Evolutionary conservation across 2,888 invertebrate species (phyloP).

Genomic region (Macrophya alboannulata): DNA sequence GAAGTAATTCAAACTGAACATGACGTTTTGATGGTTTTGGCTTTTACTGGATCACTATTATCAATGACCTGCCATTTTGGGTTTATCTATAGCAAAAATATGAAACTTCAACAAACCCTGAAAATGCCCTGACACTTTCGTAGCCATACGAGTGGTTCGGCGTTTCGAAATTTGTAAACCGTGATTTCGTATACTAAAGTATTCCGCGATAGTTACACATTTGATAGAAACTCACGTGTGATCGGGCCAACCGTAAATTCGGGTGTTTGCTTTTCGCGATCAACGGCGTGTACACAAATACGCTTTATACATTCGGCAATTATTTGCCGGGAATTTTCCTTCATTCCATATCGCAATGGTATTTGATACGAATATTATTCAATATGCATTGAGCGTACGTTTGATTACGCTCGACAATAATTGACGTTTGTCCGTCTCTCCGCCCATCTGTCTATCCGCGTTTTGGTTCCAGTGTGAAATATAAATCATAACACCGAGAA

Average conservation of each 20-base stretch:
- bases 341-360: conserved; percentile 60
- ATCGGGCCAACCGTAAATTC: neutral
- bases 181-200: conserved; percentile 6
- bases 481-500: conserved; percentile 43
- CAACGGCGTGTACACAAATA: conserved; percentile 72
- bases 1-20: neutral
- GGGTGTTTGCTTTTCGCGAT: conserved; percentile 64
- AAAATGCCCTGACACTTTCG: neutral
- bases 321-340: conserved; percentile 63
- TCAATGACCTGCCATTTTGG: neutral
- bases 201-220: neutral
- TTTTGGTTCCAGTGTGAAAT: conserved; percentile 48
- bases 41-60: neutral
- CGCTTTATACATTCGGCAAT: conserved; percentile 73
- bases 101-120: neutral
- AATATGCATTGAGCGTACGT: conserved; percentile 69
- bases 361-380: conserved; percentile 71
- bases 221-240: conserved; percentile 9
- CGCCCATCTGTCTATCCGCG: conserved; percentile 20
- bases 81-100: neutral
- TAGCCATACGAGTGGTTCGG: neutral
- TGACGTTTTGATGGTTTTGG: neutral
- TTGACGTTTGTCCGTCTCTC: conserved; percentile 61
- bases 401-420: conserved; percentile 69
- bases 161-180: neutral